Evolutionary conservation across 2,797 vertebrate species (phyloP).

Genomic region (Bryconaethiops microstoma): DNA sequence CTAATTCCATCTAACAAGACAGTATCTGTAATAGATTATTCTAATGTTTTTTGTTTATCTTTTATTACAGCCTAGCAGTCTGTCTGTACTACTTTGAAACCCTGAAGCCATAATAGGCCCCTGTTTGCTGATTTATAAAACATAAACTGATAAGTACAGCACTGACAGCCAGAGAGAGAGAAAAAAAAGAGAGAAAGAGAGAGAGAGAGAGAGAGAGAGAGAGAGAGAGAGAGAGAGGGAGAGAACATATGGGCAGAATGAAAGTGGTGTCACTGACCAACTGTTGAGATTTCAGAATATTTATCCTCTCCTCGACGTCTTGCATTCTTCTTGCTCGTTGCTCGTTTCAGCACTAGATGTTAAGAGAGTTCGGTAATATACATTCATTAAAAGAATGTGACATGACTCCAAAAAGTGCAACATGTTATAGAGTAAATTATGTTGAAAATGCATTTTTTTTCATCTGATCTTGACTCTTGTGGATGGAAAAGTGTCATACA

Average conservation of each 20-base stretch:
- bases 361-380: conserved; percentile 79
- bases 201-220: not conserved
- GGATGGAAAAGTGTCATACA: not conserved
- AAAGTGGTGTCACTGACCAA: conserved; percentile 77
- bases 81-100: not conserved
- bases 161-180: not conserved
- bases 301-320: conserved; percentile 91
- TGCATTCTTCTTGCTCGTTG: conserved; percentile 92
- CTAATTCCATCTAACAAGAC: too few species aligned
- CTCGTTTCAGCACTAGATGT: conserved; percentile 87
- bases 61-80: too few species aligned
- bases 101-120: not conserved
- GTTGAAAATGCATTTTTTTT: not conserved
- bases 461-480: not conserved
- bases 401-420: not conserved
- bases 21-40: not conserved
- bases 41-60: not conserved
- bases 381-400: not conserved
- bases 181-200: not conserved
- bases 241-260: not conserved
- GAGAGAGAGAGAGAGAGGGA: not conserved
- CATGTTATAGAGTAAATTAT: not conserved
- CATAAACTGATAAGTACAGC: not conserved
- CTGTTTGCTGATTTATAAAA: not conserved
- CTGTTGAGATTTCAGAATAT: conserved; percentile 89